Percentiles rank a stretch among this genome's conserved stretches.
These are phyloP conservation scores for Flabesymbios commensalis DNA, from an alignment of 2,888 invertebrate genomes.

Conservation along the genomic window DNA sequence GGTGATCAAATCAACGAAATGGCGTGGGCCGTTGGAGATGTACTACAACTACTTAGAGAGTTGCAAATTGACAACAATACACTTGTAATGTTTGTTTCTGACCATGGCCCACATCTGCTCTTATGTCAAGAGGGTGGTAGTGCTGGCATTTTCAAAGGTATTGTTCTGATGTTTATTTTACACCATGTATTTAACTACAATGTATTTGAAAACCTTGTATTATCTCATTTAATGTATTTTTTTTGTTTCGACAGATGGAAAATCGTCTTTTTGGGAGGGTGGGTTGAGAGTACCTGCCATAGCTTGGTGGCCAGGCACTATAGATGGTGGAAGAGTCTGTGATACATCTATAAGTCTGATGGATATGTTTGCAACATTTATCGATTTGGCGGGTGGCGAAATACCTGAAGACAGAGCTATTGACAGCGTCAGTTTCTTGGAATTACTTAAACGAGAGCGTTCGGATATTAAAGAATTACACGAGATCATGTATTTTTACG, in stretches of 20 bases:
- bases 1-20: slow-evolving; percentile 28
- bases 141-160: slow-evolving; percentile 20
- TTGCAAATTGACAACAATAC: slow-evolving; percentile 12
- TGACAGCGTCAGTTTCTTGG: slow-evolving; percentile 17
- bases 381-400: slow-evolving; percentile 7
- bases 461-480: neutral
- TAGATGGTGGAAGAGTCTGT: slow-evolving; percentile 5
- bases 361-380: slow-evolving; percentile 25
- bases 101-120: slow-evolving; percentile 29
- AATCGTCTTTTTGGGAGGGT: slow-evolving; percentile 22
- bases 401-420: neutral
- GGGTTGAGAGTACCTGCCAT: slow-evolving; percentile 27
- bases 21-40: slow-evolving; percentile 25
- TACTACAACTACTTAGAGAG: slow-evolving; percentile 8
- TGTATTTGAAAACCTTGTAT: too few relatives aligned
- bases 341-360: slow-evolving; percentile 7
- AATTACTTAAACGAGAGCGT: neutral
- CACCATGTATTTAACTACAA: neutral
- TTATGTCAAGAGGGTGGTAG: slow-evolving; percentile 22
- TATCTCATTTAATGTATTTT: too few relatives aligned
- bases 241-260: slow-evolving; percentile 29
- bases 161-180: neutral
- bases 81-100: slow-evolving; percentile 22
- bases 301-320: slow-evolving; percentile 23
- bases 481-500: slow-evolving; percentile 11